Conservation (phyloP, 2,888 invertebrate genomes). For the Torymus aiolomorphi region DNA sequence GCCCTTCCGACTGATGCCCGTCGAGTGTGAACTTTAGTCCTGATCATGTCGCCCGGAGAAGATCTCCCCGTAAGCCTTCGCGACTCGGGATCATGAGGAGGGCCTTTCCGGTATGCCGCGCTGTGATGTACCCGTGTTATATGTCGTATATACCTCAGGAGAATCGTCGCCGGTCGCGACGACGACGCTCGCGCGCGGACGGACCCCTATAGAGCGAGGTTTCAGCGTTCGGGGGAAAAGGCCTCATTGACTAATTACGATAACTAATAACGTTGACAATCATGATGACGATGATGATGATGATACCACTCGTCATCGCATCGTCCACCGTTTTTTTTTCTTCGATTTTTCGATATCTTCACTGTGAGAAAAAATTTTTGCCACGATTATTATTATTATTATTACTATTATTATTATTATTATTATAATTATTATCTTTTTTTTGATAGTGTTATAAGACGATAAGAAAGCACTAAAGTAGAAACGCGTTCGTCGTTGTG, state of each 20-base stretch:
- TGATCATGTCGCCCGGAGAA: too few species aligned
- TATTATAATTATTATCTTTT: slow-evolving; percentile 11
- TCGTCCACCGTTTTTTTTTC: background rate
- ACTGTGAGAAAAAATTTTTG: slow-evolving; percentile 14
- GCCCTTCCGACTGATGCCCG: too few species aligned
- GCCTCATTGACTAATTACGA: slow-evolving; percentile 43
- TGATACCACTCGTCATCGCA: background rate
- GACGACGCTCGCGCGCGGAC: background rate
- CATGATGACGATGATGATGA: background rate
- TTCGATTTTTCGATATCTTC: slow-evolving; percentile 1
- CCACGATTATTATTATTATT: background rate
- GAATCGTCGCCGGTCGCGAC: slow-evolving; percentile 19
- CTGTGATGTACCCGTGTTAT: too few species aligned
- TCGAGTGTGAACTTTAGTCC: too few species aligned
- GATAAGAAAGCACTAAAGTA: slow-evolving; percentile 45
- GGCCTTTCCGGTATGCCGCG: too few species aligned
- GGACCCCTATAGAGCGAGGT: slow-evolving; percentile 6
- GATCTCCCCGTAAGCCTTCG: too few species aligned
- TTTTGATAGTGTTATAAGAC: slow-evolving; percentile 44
- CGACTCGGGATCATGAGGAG: too few species aligned
- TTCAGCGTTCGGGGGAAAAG: slow-evolving; percentile 24
- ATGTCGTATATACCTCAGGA: background rate
- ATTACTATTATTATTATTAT: too few species aligned
- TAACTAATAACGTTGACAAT: slow-evolving; percentile 6
- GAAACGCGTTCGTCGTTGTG: slow-evolving; percentile 36